Conservation (phyloP, 2,113 vertebrate species). For the Lanius ludovicianus region DNA sequence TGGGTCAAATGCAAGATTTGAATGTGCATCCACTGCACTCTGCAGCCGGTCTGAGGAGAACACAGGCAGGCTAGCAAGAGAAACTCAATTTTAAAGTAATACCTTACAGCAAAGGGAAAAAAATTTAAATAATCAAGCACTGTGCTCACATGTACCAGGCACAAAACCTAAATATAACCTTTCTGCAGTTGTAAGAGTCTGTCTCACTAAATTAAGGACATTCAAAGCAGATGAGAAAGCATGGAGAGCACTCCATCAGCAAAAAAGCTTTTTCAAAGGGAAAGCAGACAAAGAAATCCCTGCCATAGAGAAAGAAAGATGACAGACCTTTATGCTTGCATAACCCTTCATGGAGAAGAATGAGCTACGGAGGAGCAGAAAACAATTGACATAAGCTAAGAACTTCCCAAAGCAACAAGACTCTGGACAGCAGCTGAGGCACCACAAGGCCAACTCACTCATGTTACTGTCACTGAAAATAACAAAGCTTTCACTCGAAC, state of each 20-base stretch:
- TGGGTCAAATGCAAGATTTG: not conserved
- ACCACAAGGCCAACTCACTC: not conserved
- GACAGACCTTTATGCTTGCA: not conserved
- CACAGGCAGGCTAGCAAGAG: not conserved
- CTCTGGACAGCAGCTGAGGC: not conserved
- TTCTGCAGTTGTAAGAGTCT: conserved; percentile 2
- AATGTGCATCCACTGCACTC: not conserved
- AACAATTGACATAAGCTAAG: not conserved
- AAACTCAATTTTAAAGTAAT: conserved; percentile 9
- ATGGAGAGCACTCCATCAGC: not conserved
- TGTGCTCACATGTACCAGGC: not conserved
- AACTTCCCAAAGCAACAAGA: not conserved
- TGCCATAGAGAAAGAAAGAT: not conserved
- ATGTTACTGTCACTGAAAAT: not conserved
- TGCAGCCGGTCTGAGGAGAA: not conserved
- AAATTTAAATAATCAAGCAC: not conserved
- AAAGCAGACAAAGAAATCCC: conserved; percentile 14
- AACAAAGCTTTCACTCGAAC: not conserved
- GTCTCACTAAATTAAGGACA: conserved; percentile 46
- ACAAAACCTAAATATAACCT: conserved; percentile 51
- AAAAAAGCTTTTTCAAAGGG: conserved; percentile 45
- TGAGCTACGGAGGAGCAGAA: not conserved
- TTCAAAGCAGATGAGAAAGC: conserved; percentile 56
- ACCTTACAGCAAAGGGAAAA: not conserved
- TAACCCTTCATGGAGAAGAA: not conserved